A percentile compares a stretch with the other conserved stretches of the same genome.
phyloP scores from a whole-genome alignment of 2,888 invertebrate species.

The Trichogramma evanescens region DNA sequence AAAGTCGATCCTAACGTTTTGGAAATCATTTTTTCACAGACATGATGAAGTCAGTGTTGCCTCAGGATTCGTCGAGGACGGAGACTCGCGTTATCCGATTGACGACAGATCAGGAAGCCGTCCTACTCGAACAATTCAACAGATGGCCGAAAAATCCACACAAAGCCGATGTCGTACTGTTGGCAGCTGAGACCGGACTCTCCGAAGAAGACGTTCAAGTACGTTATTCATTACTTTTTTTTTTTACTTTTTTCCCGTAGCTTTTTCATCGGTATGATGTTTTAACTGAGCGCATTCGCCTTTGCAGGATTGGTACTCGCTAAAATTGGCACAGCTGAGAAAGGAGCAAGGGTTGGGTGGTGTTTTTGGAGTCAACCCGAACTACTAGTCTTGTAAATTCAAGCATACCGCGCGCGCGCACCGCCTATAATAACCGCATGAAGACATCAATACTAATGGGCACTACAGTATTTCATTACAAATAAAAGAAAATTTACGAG shows the following conservation, averaged over 20 bases:
- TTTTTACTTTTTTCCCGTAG: neutral
- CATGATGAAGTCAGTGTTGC: conserved; percentile 30
- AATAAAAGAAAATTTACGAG: no score
- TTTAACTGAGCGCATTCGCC: neutral
- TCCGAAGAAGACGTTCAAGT: conserved; percentile 50
- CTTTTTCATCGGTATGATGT: neutral
- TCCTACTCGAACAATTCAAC: conserved; percentile 50
- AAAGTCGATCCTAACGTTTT: neutral
- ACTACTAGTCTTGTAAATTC: conserved; percentile 6
- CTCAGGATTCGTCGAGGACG: conserved; percentile 24
- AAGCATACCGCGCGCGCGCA: neutral
- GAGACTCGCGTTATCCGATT: conserved; percentile 37
- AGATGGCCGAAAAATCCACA: conserved; percentile 50
- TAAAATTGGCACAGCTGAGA: conserved; percentile 43
- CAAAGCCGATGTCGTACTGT: conserved; percentile 48
- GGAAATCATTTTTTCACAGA: conserved; percentile 19
- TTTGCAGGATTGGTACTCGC: conserved; percentile 43
- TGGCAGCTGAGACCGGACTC: conserved; percentile 52
- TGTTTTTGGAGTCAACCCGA: conserved; percentile 25
- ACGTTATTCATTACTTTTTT: conserved; percentile 11
- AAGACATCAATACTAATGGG: no score
- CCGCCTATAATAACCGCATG: no score
- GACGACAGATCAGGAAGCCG: conserved; percentile 47
- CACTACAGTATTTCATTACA: no score
- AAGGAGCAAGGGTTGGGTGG: conserved; percentile 45